Percentiles rank a stretch among this genome's conserved stretches.
Conservation (phyloP, 2,888 invertebrate species). For the Syrista parreyssii region DNA sequence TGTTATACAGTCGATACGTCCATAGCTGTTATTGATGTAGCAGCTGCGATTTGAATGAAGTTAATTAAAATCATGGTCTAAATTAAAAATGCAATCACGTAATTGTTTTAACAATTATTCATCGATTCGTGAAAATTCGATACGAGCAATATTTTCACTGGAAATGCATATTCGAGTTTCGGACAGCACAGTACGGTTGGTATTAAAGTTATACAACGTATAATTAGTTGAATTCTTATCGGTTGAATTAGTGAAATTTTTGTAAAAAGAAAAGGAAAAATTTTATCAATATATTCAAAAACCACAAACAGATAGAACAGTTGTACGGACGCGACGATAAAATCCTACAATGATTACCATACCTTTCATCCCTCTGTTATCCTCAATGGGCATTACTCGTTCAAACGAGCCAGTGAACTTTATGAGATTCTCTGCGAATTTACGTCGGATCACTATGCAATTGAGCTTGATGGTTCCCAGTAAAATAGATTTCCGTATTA, state of each 20-base stretch:
- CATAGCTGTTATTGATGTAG: not conserved
- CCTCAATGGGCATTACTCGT: not conserved
- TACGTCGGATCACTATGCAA: not conserved
- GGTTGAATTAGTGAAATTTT: not conserved
- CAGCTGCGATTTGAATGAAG: constrained; percentile 33
- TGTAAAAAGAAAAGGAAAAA: not conserved
- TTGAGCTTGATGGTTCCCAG: constrained; percentile 23
- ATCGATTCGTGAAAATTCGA: not conserved
- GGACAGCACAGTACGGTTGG: not conserved
- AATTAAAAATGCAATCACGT: constrained; percentile 30
- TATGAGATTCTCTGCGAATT: constrained; percentile 17
- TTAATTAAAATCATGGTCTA: constrained; percentile 45
- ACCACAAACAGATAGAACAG: not conserved
- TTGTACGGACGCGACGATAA: not conserved
- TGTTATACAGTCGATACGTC: not conserved
- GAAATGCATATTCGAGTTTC: not conserved
- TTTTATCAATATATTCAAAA: not conserved
- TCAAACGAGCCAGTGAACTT: not conserved
- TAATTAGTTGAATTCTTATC: not conserved
- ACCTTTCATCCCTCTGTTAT: not conserved
- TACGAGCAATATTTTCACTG: not conserved
- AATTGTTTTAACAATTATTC: not conserved
- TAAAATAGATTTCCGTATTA: constrained; percentile 15
- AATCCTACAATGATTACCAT: not conserved
- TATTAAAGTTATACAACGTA: not conserved